Evolutionary conservation across 2,113 vertebrate genomes (phyloP), one percentile per base, ranked within the genome.

Genomic region (Dipodomys stephensi): DNA sequence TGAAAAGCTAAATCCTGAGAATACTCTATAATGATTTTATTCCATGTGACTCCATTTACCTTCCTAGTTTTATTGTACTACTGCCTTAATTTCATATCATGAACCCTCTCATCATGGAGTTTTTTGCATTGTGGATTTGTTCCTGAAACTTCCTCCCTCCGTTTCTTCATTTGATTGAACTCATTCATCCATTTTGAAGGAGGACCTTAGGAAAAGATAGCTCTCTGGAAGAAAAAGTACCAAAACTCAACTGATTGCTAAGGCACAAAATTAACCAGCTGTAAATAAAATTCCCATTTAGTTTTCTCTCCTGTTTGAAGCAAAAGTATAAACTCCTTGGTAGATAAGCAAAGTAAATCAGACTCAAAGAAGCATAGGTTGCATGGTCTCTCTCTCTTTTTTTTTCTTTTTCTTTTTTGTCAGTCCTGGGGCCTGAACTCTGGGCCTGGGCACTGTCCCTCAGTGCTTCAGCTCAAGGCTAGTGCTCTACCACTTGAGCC

Each of bases 71-170:
- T 71, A 79, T 0, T 67, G 7, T 39, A 83, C 39, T 10, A 87
- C 19, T 83, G 23, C n/a, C 28, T 94, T 93, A 22, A 89, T 86
- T 69, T 88, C 8, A 57, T 28, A 95, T 77, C 28, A 20, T 76
- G 11, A 44, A 3, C 22, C 46, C 18, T 87, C 11, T 27, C 20
- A 72, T 32, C 13, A 62, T n/a, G 8, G 57, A 23, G 8, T 57
- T 49, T 95, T 74, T 49, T 12, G 20, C 6, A 69, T 5, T 68
- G 49, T 78, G 65, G 86, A 77, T 4, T 77, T 88, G 30, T 92
- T 81, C 19, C n/a, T n/a, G n/a, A 25, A 88, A 32, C n/a, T 83
- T 67, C 73, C 2, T 82, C 7, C 28, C 23, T 72, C 25, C 3
- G 25, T 4, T n/a, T 92, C 20, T 84, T n/a, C 11, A 91, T 16